Evolutionary conservation across 2,113 vertebrate species (phyloP).

Genomic region (Ictalurus punctatus): DNA sequence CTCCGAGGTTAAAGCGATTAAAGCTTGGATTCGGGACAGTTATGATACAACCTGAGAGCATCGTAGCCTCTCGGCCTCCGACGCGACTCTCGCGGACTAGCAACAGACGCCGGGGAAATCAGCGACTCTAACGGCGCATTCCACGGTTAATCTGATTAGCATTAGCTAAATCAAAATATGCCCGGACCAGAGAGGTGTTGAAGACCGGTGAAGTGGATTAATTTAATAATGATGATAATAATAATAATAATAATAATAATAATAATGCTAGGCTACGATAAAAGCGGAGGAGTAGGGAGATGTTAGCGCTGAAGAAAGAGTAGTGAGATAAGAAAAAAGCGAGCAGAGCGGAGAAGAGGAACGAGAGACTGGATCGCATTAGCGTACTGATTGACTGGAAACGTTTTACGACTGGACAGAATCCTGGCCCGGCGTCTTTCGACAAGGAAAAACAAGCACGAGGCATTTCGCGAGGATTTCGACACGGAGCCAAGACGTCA

Average conservation of each 20-base stretch:
- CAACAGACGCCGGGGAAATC: slow-evolving; percentile 66
- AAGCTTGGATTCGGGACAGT: slow-evolving; percentile 68
- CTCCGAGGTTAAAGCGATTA: slow-evolving; percentile 74
- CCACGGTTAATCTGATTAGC: slow-evolving; percentile 71
- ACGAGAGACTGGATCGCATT: slow-evolving; percentile 66
- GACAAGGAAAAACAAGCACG: slow-evolving; percentile 70
- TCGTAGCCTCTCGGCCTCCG: slow-evolving; percentile 55
- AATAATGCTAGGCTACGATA: background rate
- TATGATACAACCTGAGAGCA: slow-evolving; percentile 71
- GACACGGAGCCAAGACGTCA: slow-evolving; percentile 67
- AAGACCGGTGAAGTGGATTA: slow-evolving; percentile 51
- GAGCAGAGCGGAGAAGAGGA: slow-evolving; percentile 18
- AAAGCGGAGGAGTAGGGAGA: slow-evolving; percentile 18
- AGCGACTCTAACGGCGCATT: slow-evolving; percentile 69
- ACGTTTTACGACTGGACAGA: slow-evolving; percentile 66
- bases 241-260: background rate
- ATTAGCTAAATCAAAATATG: slow-evolving; percentile 62
- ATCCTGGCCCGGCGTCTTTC: slow-evolving; percentile 63
- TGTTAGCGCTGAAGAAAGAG: slow-evolving; percentile 25
- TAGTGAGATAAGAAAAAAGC: slow-evolving; percentile 22
- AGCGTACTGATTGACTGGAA: slow-evolving; percentile 71
- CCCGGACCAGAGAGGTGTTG: slow-evolving; percentile 58
- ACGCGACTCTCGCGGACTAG: slow-evolving; percentile 60
- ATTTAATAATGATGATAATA: slow-evolving; percentile 5
- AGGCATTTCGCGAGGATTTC: slow-evolving; percentile 63